Evolutionary conservation across 2,113 vertebrate species (phyloP).

Genomic region (Pygoscelis antarcticus): DNA sequence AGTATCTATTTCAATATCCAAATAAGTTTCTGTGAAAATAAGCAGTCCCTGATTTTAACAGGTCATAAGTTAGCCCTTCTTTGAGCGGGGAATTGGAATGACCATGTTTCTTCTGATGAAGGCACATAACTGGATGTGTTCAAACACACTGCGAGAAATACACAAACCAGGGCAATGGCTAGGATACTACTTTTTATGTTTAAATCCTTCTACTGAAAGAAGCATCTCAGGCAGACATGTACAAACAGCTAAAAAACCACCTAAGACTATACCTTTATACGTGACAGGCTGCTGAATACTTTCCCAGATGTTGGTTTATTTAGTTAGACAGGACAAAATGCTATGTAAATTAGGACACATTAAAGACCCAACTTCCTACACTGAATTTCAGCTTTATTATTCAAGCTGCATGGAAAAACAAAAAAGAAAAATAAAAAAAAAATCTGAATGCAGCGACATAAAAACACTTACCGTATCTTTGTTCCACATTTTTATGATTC

Average conservation of each 20-base stretch:
- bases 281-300: background rate
- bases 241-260: background rate
- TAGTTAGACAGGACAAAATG: background rate
- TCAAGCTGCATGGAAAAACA: background rate
- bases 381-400: background rate
- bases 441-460: background rate
- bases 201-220: background rate
- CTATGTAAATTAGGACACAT: background rate
- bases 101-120: background rate
- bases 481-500: slow-evolving; percentile 97
- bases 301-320: background rate
- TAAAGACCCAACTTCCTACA: background rate
- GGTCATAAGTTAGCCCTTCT: background rate
- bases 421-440: background rate
- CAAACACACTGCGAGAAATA: background rate
- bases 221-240: background rate
- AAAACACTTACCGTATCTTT: slow-evolving; percentile 84
- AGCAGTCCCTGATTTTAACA: background rate
- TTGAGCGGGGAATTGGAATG: background rate
- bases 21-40: background rate
- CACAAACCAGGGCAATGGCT: background rate
- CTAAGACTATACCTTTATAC: background rate
- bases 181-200: background rate
- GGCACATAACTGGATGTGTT: background rate
- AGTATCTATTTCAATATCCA: background rate